Percentiles rank a stretch among this genome's conserved stretches.
phyloP scores from a whole-genome alignment of 2,888 invertebrate genomes.

The Machimus rusticus region DNA sequence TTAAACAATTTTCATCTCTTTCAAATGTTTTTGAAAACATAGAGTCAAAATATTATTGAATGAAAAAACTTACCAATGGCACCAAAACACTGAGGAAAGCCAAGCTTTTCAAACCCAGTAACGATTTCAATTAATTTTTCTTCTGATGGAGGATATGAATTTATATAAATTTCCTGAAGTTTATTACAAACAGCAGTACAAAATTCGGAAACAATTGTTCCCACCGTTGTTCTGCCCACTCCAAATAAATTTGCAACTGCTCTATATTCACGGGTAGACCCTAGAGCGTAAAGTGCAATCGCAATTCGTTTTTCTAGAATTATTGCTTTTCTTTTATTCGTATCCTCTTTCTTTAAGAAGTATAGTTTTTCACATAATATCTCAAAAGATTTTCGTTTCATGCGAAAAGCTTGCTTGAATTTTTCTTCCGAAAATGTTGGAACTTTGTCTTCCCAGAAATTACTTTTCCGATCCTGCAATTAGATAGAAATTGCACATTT shows the following conservation, averaged over 20 bases:
- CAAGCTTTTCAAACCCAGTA: not conserved
- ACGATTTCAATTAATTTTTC: not conserved
- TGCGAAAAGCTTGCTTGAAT: not conserved
- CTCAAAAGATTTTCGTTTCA: not conserved
- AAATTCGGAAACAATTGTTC: not conserved
- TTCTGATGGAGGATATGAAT: not conserved
- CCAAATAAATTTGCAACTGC: conserved; percentile 10
- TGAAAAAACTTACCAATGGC: not conserved
- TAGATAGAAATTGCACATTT: not conserved
- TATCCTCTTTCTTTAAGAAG: not conserved
- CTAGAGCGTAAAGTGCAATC: not conserved
- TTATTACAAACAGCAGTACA: not conserved
- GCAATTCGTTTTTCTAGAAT: not conserved
- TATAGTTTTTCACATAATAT: not conserved
- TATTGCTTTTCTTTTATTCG: not conserved
- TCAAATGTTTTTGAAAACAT: too few species aligned
- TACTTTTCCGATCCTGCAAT: not conserved
- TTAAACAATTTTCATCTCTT: too few species aligned
- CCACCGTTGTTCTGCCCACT: conserved; percentile 7
- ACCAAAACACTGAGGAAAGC: conserved; percentile 27
- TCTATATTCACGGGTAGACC: not conserved
- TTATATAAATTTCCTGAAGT: not conserved
- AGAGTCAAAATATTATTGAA: too few species aligned
- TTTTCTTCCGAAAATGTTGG: not conserved
- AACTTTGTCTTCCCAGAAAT: conserved; percentile 5